A percentile compares a stretch with the other conserved stretches of the same genome.
Evolutionary conservation across 2,888 invertebrate genomes (phyloP).

Genomic region (Synergus gifuensis): DNA sequence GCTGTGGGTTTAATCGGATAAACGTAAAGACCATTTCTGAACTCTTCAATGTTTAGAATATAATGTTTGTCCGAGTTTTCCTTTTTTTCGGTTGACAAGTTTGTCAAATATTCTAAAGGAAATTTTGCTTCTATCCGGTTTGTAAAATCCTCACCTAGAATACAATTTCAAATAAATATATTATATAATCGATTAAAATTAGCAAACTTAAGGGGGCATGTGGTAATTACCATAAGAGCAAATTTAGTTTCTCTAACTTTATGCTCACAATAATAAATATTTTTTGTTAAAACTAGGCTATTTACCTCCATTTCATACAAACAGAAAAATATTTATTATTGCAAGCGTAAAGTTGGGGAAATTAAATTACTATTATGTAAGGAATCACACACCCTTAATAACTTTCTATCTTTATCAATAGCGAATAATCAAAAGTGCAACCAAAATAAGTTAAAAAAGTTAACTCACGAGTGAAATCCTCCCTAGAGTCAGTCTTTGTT

Average conservation of each 20-base stretch:
- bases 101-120: conserved; percentile 60
- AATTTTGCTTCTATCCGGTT: conserved; percentile 51
- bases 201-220: neutral
- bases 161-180: conserved; percentile 40
- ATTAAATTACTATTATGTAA: too few species aligned
- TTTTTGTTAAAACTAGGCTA: too few species aligned
- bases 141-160: conserved; percentile 26
- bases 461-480: conserved; percentile 2
- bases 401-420: neutral
- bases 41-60: conserved; percentile 65
- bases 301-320: too few species aligned
- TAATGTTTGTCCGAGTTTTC: conserved; percentile 56
- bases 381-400: neutral
- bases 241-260: too few species aligned
- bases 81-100: conserved; percentile 50
- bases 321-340: too few species aligned
- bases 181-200: neutral
- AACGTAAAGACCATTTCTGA: conserved; percentile 59
- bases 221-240: too few species aligned
- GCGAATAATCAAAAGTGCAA: neutral
- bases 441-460: neutral
- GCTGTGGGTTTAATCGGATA: conserved; percentile 58
- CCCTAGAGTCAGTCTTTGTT: neutral
- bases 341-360: too few species aligned
- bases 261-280: too few species aligned